Evolutionary conservation across 2,888 invertebrate species (phyloP).

Genomic region (Platypus cylindrus): DNA sequence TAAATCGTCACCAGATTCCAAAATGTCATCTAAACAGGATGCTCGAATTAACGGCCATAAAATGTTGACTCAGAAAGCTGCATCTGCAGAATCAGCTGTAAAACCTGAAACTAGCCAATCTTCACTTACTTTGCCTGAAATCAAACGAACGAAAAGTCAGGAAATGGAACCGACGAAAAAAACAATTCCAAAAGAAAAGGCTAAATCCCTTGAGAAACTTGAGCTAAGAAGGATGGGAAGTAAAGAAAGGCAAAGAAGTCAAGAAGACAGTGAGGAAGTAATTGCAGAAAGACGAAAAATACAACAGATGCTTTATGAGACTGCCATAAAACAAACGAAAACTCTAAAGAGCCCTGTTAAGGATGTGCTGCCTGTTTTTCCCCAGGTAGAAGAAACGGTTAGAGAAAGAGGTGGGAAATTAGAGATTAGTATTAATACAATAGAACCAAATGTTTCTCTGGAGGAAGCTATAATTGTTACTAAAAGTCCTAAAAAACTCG

Average conservation of each 20-base stretch:
- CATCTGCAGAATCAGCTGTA: slow-evolving; percentile 14
- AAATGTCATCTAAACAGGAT: neutral
- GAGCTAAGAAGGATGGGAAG: slow-evolving; percentile 44
- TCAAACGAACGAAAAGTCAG: slow-evolving; percentile 48
- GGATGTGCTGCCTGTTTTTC: slow-evolving; percentile 57
- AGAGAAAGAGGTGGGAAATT: slow-evolving; percentile 61
- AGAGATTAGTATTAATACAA: slow-evolving; percentile 58
- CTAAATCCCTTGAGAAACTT: slow-evolving; percentile 54
- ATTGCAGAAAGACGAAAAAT: slow-evolving; percentile 60
- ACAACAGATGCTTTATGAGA: slow-evolving; percentile 63
- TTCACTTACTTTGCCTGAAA: slow-evolving; percentile 28
- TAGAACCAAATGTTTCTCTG: slow-evolving; percentile 31
- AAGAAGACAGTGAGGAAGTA: slow-evolving; percentile 56
- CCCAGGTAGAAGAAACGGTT: slow-evolving; percentile 61
- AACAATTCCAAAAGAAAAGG: slow-evolving; percentile 45
- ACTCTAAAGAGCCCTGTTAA: slow-evolving; percentile 62
- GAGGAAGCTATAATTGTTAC: slow-evolving; percentile 67
- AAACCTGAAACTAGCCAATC: slow-evolving; percentile 19
- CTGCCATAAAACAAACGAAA: slow-evolving; percentile 62
- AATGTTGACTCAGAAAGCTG: slow-evolving; percentile 17
- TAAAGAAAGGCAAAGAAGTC: slow-evolving; percentile 57
- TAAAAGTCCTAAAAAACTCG: slow-evolving; percentile 59
- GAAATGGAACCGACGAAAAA: slow-evolving; percentile 43
- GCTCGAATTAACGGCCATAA: slow-evolving; percentile 9
- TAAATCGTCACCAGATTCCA: slow-evolving; percentile 3